Evolutionary conservation across 2,113 vertebrate genomes (phyloP), one percentile per base, ranked within the genome.

Genomic region (Platichthys flesus): DNA sequence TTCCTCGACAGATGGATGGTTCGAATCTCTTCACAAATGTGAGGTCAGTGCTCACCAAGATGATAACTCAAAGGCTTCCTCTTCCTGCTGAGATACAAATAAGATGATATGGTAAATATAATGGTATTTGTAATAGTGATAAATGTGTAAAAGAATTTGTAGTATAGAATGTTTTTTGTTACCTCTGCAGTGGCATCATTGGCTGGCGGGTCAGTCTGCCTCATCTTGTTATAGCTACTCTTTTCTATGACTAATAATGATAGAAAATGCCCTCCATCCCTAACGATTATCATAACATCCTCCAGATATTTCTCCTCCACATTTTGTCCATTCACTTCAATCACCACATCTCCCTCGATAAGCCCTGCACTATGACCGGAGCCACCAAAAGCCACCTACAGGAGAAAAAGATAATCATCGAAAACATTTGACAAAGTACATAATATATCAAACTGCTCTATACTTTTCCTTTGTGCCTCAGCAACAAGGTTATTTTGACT

Each of bases 291-390:
- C 5, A 93, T 91, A 59, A 91, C 92, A 13, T 94, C 92, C 37
- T 91, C 90, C 69, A 94, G 74, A 73, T 24, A 62, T 72, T 93
- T 85, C 16, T 89, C 81, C 26, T 90, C 92, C 77, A 96, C 89
- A 54, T 94, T 91, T 69, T 83, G 66, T 66, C 95, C 94, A 2
- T 96, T 96, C 52, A 96, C 90, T 71, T 96, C 94, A 26, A 95
- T 77, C 63, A 96, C 54, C 24, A 91, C 63, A 5, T 96, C 95
- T 67, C 94, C 94, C 9, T 67, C 82, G 66, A 68, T 76, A 37
- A 96, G 89, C 15, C 94, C 96, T 6, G 93, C 93, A 49, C 10
- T 90, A 61, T 93, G 80, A 20, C 92, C 96, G 12, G 94, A 47
- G 20, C 93, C 90, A 9, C 91, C 93, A 31, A 67, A 65, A n/a